Evolutionary conservation across 35 echinoderm and acorn worm species (phyloP).

Genomic region (Patiria miniata): DNA sequence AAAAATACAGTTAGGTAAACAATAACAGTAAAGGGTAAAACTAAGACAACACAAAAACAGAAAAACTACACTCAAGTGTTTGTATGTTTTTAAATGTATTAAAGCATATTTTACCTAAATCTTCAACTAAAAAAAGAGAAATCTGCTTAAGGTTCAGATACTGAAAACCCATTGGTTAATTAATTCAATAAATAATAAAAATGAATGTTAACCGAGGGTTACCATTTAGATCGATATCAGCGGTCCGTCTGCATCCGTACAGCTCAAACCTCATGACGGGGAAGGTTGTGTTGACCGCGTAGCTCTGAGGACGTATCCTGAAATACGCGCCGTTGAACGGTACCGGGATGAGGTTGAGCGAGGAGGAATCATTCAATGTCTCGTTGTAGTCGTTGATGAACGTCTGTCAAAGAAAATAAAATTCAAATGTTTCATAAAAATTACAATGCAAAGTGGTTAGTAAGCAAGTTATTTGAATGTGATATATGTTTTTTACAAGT

Average conservation of each 20-base stretch:
- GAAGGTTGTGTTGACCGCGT: constrained; percentile 40
- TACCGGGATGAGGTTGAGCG: constrained; percentile 10
- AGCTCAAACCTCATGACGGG: constrained; percentile 83
- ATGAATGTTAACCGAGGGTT: not conserved
- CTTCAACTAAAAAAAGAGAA: no score
- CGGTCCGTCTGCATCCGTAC: constrained; percentile 52
- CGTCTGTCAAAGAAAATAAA: constrained; percentile 29
- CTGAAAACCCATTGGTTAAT: no score
- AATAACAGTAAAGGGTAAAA: no score
- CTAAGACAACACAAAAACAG: no score
- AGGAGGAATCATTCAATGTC: constrained; percentile 41
- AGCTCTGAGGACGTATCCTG: constrained; percentile 60
- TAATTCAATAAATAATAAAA: no score
- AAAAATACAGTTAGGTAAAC: not conserved
- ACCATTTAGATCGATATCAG: not conserved
- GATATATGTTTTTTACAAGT: no score
- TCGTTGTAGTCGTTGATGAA: constrained; percentile 57
- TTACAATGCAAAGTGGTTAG: no score
- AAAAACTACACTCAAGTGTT: no score
- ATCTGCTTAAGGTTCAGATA: no score
- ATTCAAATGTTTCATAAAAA: not conserved
- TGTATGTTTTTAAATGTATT: no score
- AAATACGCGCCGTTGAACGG: constrained; percentile 68
- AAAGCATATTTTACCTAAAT: no score
- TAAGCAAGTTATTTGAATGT: no score